Percentiles rank a stretch among this genome's conserved stretches.
phyloP scores from a whole-genome alignment of 2,888 invertebrate genomes.

The Tigriopus californicus region DNA sequence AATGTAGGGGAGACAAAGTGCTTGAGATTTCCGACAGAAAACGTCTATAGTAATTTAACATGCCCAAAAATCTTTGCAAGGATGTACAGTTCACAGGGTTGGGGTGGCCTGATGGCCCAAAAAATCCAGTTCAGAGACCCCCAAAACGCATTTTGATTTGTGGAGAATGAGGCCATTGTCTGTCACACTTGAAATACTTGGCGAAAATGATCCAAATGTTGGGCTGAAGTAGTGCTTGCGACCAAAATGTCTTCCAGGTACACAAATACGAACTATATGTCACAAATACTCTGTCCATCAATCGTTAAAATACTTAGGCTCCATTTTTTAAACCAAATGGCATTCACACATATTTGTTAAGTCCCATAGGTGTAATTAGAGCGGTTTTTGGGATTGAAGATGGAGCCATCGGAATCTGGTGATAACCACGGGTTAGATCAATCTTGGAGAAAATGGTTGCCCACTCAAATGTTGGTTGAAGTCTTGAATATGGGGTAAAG shows the following conservation, averaged over 20 bases:
- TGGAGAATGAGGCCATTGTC: neutral
- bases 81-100: conserved; percentile 16
- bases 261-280: conserved; percentile 23
- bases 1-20: neutral
- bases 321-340: conserved; percentile 22
- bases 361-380: conserved; percentile 25
- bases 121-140: neutral
- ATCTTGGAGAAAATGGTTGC: conserved; percentile 18
- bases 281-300: conserved; percentile 15
- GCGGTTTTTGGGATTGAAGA: conserved; percentile 23
- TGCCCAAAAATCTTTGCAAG: conserved; percentile 10
- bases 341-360: conserved; percentile 14
- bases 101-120: conserved; percentile 18
- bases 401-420: conserved; percentile 25
- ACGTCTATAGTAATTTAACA: neutral
- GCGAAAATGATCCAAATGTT: neutral
- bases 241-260: conserved; percentile 26
- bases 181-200: neutral
- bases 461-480: conserved; percentile 20
- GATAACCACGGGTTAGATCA: conserved; percentile 25
- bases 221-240: neutral
- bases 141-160: neutral
- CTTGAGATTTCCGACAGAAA: neutral
- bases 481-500: conserved; percentile 22
- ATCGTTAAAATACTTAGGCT: conserved; percentile 26